Conservation (phyloP, 2,888 invertebrate genomes). For the Quadriops clusia region DNA sequence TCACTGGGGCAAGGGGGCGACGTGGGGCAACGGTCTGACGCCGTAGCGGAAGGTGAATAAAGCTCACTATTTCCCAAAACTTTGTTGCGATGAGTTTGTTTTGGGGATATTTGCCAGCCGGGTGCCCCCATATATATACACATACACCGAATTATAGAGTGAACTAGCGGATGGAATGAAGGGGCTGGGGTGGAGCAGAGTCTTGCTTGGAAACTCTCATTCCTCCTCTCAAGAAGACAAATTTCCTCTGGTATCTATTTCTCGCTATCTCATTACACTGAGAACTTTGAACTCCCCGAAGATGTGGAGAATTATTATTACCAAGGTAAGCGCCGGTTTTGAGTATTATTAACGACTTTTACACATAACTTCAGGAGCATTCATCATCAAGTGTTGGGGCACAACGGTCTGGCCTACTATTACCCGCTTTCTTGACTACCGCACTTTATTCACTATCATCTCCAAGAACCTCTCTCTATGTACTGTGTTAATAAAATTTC, state of each 20-base stretch:
- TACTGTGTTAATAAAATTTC: no score
- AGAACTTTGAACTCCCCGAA: slow-evolving; percentile 35
- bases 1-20: slow-evolving; percentile 22
- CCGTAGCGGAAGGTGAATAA: slow-evolving; percentile 22
- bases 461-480: no score
- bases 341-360: slow-evolving; percentile 39
- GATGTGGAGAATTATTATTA: slow-evolving; percentile 35
- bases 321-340: slow-evolving; percentile 34
- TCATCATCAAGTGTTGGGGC: slow-evolving; percentile 27
- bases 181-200: slow-evolving; percentile 1
- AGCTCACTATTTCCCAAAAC: slow-evolving; percentile 21
- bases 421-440: no score
- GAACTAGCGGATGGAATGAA: background rate
- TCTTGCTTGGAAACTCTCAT: slow-evolving; percentile 14
- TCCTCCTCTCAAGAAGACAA: slow-evolving; percentile 27
- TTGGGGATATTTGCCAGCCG: slow-evolving; percentile 22
- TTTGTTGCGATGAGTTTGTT: slow-evolving; percentile 23
- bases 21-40: no score
- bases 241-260: slow-evolving; percentile 32
- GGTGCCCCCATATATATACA: slow-evolving; percentile 18
- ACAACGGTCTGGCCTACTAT: no score
- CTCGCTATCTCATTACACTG: slow-evolving; percentile 32
- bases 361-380: slow-evolving; percentile 36
- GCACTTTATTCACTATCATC: no score
- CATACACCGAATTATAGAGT: slow-evolving; percentile 2